Evolutionary conservation across 1,140 invertebrate species (phyloP), one percentile per base, ranked within the genome.

Genomic region (Bicyclus anynana): DNA sequence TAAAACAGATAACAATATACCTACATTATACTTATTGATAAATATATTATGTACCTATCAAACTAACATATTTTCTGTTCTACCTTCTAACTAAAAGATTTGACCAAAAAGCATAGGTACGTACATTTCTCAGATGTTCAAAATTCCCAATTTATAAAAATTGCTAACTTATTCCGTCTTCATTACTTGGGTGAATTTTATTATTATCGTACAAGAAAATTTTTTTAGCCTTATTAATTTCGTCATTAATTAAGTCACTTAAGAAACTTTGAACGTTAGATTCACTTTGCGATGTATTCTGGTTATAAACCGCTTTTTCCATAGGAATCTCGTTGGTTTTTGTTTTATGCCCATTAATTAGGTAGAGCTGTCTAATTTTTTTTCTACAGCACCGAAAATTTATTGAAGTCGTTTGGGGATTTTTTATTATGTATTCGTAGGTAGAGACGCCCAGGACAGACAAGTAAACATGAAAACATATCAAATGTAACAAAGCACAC

Each of bases 381-480:
- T 27, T 48, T 9, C 49, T 50, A 51, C 55, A 59, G 53, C 42
- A 60, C 13, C 14, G 38, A 42, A 16, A 16, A 16, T 17, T 52
- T 6, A 10, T 35, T 18, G 47, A 54, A 50, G 53, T 58, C n/a
- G 47, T 42, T 44, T 55, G 51, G 12, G 53, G 42, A 29, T 62
- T 68, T 56, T 42, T 60, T 14, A 65, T 51, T 38, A 96, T 94
- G 78, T 97, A 98, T 78, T 97, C 96, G 81, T 97, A 98, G 0
- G 96, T 98, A 5, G 96, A 97, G 13, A 97, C 85, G 0, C 96
- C 96, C 51, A 96, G 85, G 60, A 93, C 92, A 6, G 93, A 94
- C 73, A 97, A 96, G 83, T 97, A 97, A 38, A 96, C 92, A 84
- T 97, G 96, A 85, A 97, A 97, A 77, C 95, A 94, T 76, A 95